Evolutionary conservation across 1,140 invertebrate genomes (phyloP).

Genomic region (Belonocnema kinseyi): DNA sequence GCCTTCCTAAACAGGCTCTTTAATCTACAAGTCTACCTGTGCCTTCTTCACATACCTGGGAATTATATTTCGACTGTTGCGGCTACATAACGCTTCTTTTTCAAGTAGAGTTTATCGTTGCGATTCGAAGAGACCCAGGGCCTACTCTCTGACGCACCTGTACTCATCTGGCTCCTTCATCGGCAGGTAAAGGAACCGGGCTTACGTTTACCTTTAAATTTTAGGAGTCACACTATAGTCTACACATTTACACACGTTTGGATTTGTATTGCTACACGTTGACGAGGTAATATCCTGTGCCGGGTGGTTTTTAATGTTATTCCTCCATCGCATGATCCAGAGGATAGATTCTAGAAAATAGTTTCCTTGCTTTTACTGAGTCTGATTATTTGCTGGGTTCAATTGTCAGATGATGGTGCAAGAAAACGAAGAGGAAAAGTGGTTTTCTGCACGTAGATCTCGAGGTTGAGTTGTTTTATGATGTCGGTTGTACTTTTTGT

Average conservation of each 20-base stretch:
- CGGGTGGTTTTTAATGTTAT: not conserved
- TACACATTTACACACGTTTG: not conserved
- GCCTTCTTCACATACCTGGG: not conserved
- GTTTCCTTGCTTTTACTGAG: slow-evolving; percentile 1
- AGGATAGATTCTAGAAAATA: not conserved
- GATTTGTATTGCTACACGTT: not conserved
- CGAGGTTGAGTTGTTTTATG: not conserved
- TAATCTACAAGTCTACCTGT: not conserved
- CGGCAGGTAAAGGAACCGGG: no score
- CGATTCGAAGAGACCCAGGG: no score
- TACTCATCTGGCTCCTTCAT: no score
- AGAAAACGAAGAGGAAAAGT: not conserved
- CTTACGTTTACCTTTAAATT: no score
- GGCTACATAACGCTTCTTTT: not conserved
- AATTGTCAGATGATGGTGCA: not conserved
- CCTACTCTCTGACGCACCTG: no score
- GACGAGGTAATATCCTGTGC: not conserved
- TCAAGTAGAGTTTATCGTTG: not conserved
- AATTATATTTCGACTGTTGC: not conserved
- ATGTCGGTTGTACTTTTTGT: no score
- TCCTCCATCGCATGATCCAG: not conserved
- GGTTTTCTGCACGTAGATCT: not conserved
- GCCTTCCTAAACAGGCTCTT: not conserved
- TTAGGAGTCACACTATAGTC: no score
- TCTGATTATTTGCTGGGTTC: not conserved